Percentiles rank a stretch among this genome's conserved stretches.
Conservation (phyloP, 2,888 invertebrate genomes). For the Spicauda simplicius region DNA sequence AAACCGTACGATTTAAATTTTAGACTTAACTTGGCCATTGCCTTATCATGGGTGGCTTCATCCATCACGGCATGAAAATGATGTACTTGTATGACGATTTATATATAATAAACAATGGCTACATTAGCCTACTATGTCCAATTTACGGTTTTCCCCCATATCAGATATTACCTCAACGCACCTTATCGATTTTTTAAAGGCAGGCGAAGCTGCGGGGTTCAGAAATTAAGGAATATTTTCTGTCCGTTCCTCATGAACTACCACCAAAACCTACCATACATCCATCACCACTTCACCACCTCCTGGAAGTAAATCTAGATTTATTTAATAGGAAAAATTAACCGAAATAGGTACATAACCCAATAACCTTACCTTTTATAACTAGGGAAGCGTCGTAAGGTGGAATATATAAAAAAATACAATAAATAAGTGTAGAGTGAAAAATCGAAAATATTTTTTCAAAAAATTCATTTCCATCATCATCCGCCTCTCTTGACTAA, state of each 20-base stretch:
- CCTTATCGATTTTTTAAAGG: too few relatives aligned
- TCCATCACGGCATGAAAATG: too few relatives aligned
- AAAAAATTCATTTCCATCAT: constrained; percentile 13
- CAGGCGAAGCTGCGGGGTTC: too few relatives aligned
- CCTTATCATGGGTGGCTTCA: too few relatives aligned
- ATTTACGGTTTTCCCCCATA: too few relatives aligned
- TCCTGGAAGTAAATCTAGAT: constrained; percentile 29
- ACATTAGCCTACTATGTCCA: too few relatives aligned
- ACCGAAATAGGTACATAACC: constrained; percentile 22
- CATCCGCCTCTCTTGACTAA: constrained; percentile 2
- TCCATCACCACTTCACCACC: constrained; percentile 4
- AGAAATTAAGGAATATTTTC: too few relatives aligned
- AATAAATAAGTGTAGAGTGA: constrained; percentile 22
- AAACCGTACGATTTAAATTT: too few relatives aligned
- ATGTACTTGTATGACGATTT: too few relatives aligned
- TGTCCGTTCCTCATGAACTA: constrained; percentile 9
- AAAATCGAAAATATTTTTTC: constrained; percentile 20
- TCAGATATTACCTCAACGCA: too few relatives aligned
- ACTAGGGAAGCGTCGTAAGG: constrained; percentile 67
- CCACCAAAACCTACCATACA: constrained; percentile 17
- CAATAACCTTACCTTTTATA: constrained; percentile 52
- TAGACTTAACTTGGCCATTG: too few relatives aligned
- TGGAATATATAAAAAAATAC: constrained; percentile 42
- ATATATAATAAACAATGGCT: too few relatives aligned
- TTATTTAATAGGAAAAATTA: constrained; percentile 33